These are phyloP conservation scores for Hipposideros larvatus DNA, from an alignment of 2,797 vertebrate species.

Conservation along the genomic window DNA sequence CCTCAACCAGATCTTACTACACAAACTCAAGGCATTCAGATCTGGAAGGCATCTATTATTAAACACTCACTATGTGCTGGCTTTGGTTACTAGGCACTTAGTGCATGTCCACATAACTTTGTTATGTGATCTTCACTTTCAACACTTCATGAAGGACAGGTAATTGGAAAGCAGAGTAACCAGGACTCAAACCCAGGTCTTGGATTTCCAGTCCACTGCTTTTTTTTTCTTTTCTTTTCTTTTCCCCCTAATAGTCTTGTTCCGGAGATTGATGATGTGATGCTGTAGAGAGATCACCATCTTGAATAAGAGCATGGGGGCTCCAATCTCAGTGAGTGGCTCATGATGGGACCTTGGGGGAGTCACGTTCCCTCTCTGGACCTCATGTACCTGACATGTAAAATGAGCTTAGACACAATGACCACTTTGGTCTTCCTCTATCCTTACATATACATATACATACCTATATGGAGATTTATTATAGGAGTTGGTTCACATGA, in stretches of 20 bases:
- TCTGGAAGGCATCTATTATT: constrained; percentile 29
- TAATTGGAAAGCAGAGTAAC: background rate
- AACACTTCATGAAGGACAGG: background rate
- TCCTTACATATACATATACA: too few relatives aligned
- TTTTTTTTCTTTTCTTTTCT: background rate
- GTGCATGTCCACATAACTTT: background rate
- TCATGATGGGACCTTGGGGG: background rate
- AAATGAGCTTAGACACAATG: background rate
- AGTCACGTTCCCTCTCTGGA: background rate
- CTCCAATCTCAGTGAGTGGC: background rate
- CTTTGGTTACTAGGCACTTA: background rate
- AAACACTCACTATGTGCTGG: background rate
- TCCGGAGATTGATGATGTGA: background rate
- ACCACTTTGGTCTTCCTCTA: background rate
- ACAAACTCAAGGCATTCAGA: background rate
- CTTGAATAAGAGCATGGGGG: background rate
- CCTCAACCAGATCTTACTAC: constrained; percentile 42
- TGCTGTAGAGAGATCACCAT: background rate
- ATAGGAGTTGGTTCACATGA: too few relatives aligned
- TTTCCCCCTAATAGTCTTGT: background rate
- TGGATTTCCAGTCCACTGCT: background rate
- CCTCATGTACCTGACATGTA: background rate
- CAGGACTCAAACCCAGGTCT: background rate
- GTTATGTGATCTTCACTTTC: constrained; percentile 17
- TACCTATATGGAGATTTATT: too few relatives aligned